Base-by-base conservation (phyloP, 92 coral and sea anemone species). In the Heliopora coerulea region DNA sequence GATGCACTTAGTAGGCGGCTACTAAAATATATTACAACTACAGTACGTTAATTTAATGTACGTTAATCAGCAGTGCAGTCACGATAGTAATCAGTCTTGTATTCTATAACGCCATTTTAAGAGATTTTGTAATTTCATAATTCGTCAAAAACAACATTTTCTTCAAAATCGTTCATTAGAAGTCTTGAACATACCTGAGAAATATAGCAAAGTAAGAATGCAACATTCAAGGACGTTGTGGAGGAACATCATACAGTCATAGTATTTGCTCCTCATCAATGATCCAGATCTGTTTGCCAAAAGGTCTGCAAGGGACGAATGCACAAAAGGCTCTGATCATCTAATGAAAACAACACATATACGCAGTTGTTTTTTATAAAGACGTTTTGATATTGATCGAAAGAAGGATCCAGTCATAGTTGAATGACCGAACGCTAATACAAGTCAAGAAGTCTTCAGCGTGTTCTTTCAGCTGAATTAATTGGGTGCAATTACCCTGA, bases 201-300 rank as follows among this genome's bases (percentile, higher is more conserved):
- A 19, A 31, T 50, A 27, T 26, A 54, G 32, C 77, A 70, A 23
- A 33, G 30, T 56, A 49, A 69, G 23, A 31, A 70, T 10, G 35
- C 30, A 32, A 35, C 62, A 52, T 52, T 30, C 58, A 57, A 1
- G 33, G 39, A 15, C 9, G 49, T 5, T 52, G 17, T 10, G 15
- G 46, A 10, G 59, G 15, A 42, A 33, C 77, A 70, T 70, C 39
- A 70, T 54, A 19, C 25, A 31, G 46, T 52, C 46, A 33, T 70
- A 28, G 34, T 62, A 7, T 31, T 33, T 29, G 32, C 32, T 56
- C 11, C 4, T 56, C 62, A 85, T 86, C 79, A 68, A 67, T 80
- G 96, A 88, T 80, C 83, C 97, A 65, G 58, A 28, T 68, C 81
- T 80, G 50, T 48, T 50, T 33, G 79, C 56, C 54, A 78, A 50